phyloP scores from a whole-genome alignment of 2,888 invertebrate species.

The Lasioglossum calceatum region DNA sequence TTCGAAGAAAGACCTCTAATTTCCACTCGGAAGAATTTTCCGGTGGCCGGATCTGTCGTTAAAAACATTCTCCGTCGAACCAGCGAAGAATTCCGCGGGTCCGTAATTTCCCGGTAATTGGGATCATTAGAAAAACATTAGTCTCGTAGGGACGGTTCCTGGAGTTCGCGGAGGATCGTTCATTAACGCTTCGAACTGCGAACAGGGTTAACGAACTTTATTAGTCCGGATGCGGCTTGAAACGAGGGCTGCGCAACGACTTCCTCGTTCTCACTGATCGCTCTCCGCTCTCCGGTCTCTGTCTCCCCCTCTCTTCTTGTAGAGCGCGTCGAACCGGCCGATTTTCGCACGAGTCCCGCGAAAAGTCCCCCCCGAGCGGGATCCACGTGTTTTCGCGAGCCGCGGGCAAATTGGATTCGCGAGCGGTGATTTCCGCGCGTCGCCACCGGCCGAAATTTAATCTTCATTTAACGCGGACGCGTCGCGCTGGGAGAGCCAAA shows the following conservation, averaged over 20 bases:
- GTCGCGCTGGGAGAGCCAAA: background rate
- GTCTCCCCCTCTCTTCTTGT: slow-evolving; percentile 13
- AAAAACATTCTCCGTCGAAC: background rate
- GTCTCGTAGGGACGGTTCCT: slow-evolving; percentile 27
- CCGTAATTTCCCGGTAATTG: slow-evolving; percentile 23
- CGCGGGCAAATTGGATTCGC: slow-evolving; percentile 32
- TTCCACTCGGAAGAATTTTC: background rate
- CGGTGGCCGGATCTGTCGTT: background rate
- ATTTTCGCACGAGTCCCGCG: slow-evolving; percentile 41
- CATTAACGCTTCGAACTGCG: slow-evolving; percentile 38
- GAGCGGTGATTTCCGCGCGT: slow-evolving; percentile 12
- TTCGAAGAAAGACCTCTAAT: background rate
- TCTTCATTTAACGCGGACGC: slow-evolving; percentile 34
- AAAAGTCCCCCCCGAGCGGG: background rate
- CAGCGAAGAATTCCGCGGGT: background rate
- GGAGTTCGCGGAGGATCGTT: slow-evolving; percentile 33
- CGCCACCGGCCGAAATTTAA: slow-evolving; percentile 36
- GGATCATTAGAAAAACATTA: slow-evolving; percentile 31
- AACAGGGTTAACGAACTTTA: slow-evolving; percentile 58
- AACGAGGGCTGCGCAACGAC: slow-evolving; percentile 57
- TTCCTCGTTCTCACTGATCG: slow-evolving; percentile 62
- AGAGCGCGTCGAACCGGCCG: background rate
- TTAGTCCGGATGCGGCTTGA: slow-evolving; percentile 54
- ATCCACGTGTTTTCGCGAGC: background rate
- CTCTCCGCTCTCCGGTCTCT: background rate